These are phyloP conservation scores for Saturnia pavonia DNA, from an alignment of 2,888 invertebrate species.

Conservation along the genomic window DNA sequence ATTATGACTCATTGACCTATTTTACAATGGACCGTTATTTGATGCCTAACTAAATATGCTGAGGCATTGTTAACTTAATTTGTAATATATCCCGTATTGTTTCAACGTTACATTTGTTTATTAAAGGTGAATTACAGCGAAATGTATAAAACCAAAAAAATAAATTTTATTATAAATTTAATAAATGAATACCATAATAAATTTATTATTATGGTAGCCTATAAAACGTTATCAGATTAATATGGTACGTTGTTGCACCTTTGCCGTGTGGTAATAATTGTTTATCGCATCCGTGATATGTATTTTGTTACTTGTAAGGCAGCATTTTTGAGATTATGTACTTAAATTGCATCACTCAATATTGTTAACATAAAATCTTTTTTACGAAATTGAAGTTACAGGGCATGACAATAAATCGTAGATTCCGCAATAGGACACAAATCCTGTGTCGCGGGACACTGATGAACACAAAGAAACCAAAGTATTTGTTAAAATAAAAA, in stretches of 20 bases:
- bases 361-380: neutral
- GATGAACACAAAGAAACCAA: too few relatives aligned
- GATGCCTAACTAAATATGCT: neutral
- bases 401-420: too few relatives aligned
- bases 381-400: too few relatives aligned
- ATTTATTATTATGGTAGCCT: conserved; percentile 35
- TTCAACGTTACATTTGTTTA: neutral
- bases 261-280: conserved; percentile 13
- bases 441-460: too few relatives aligned
- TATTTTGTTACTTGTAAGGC: conserved; percentile 12
- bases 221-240: conserved; percentile 43
- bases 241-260: conserved; percentile 42
- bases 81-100: neutral
- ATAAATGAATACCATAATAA: too few relatives aligned
- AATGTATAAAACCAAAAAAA: conserved; percentile 15
- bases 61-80: neutral
- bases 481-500: too few relatives aligned
- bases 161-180: too few relatives aligned
- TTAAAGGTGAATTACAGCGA: neutral
- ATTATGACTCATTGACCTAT: neutral
- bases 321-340: conserved; percentile 4
- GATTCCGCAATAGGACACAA: too few relatives aligned
- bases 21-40: neutral
- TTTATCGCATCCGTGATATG: conserved; percentile 12
- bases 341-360: neutral